Evolutionary conservation across 2,113 vertebrate species (phyloP), one percentile per base, ranked within the genome.

Genomic region (Plectropomus leopardus): DNA sequence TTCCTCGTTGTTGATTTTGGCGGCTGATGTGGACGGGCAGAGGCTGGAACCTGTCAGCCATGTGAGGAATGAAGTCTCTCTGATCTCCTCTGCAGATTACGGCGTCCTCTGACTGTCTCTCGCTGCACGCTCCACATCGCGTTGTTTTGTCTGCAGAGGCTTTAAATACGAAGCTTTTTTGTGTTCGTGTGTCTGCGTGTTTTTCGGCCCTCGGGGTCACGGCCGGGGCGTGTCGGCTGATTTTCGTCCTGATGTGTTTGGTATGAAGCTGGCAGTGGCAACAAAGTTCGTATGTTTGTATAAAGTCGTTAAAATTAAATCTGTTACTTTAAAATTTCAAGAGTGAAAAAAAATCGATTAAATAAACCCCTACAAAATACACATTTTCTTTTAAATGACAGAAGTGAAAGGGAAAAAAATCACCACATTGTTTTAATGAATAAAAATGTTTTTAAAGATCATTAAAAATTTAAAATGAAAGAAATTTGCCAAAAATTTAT

Each of bases 91-190:
- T 2, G 1, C 55, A 79, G 91, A 93, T 93, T 88, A 80, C 36
- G 65, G 66, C 68, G 64, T 80, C 55, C 68, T 75, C 19, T 8
- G 67, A 72, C 67, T 47, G 61, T 75, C 72, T 57, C 74, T 26
- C 28, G 60, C 68, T 79, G n/a, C 82, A 82, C 5, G 82, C 77
- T 84, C 78, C 78, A 67, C 83, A 8, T 72, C 26, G 4, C 23
- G 21, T 55, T 93, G 83, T 93, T 92, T 90, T 89, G 90, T 90
- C 89, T 92, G 78, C 11, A 0, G 68, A 10, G 72, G 65, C 53
- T 34, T 67, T 58, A 81, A 72, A 85, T 76, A 59, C 16, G 67
- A 55, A 51, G 53, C 66, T 7, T 45, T 51, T 16, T 36, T 51
- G 23, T 73, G 28, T 65, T 67, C 73, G 60, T 63, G 81, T 64